Base-by-base conservation (phyloP, 2,888 invertebrate species). In the Laothoe populi region DNA sequence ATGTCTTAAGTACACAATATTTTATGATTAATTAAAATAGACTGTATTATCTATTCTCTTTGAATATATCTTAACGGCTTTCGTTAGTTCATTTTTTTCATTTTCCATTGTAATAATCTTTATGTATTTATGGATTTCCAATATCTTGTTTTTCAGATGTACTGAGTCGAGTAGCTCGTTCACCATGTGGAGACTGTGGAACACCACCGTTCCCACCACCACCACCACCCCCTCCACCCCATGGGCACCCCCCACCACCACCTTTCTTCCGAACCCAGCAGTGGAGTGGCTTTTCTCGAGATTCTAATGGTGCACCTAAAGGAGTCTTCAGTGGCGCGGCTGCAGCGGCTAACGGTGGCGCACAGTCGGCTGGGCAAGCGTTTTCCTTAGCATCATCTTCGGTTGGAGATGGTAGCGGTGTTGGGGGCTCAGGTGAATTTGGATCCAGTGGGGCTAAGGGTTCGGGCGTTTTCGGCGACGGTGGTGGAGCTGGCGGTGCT, bases 281-380 rank as follows among this genome's bases (percentile, higher is more conserved):
- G 57, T 78, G 76, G 73, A 72, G 70, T 13, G 77, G 77, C 0
- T 60, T 70, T n/a, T 62, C 71, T 3, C 68, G 73, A 16, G 63
- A 65, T 49, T 26, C 68, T 40, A 67, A 74, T 19, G 74, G 75
- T 16, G 61, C 59, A 5, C 66, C 64, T 7, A 73, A 72, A 40
- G 75, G 73, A 19, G 67, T 75, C 5, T 78, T 73, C 59, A 77
- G 76, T 60, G 77, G 78, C 0, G 76, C 78, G 7, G 72, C 76
- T 0, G 77, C 77, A 0, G 63, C 72, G 2, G 71, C 74, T 13
- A 66, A 70, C 21, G 38, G 63, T 7, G 70, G 67, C 1, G 13
- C 59, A 2, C 70, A 72, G 38, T 48, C 59, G 10, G 59, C 67
- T 24, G 71, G 73, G 21, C 73, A 76, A 63, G 73, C 75, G 10